Base-by-base conservation (phyloP, 2,888 invertebrate species). In the Noctua janthina region DNA sequence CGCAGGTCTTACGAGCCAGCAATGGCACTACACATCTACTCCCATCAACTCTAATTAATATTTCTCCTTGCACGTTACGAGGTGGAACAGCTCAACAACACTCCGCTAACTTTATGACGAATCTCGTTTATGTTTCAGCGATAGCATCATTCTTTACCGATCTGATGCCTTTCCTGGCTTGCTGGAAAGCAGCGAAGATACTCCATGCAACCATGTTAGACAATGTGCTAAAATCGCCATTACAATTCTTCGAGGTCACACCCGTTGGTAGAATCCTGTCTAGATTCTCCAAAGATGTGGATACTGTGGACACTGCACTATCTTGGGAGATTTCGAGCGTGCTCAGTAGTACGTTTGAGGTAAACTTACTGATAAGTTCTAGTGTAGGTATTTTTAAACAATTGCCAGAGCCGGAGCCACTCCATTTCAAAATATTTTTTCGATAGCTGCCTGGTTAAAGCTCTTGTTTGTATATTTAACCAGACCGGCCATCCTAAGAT, bases 211-310 rank as follows among this genome's bases (percentile, higher is more conserved):
- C 94, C 70, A 95, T 98, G 94, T 95, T 98, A 91, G 91, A 93
- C 77, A 97, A 97, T 92, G 97, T 98, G 84, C 92, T 98, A 84
- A 97, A 97, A 92, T 97, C 98, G 90, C 98, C 98, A 69, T 97
- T 98, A 96, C 97, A 97, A 92, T 98, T 98, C 96, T 98, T 98
- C 95, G 98, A 98, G 94, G 98, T 98, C 88, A 98, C 98, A 74
- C 98, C 98, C 56, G 90, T 97, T 85, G 98, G 98, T 92, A 97
- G 98, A 89, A 97, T 98, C 88, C 96, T 98, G 79, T 93, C 98
- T 95, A 97, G 98, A 93, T 98, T 98, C 95, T 97, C 98, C 94
- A 98, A 98, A 97, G 98, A 98, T 95, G 96, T 98, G 88, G 98
- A 98, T 94, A 97, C 98, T 84, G 94, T 98, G 96, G 98, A 98